Conservation (phyloP, 2,113 vertebrate species). For the Trachemys scripta region DNA sequence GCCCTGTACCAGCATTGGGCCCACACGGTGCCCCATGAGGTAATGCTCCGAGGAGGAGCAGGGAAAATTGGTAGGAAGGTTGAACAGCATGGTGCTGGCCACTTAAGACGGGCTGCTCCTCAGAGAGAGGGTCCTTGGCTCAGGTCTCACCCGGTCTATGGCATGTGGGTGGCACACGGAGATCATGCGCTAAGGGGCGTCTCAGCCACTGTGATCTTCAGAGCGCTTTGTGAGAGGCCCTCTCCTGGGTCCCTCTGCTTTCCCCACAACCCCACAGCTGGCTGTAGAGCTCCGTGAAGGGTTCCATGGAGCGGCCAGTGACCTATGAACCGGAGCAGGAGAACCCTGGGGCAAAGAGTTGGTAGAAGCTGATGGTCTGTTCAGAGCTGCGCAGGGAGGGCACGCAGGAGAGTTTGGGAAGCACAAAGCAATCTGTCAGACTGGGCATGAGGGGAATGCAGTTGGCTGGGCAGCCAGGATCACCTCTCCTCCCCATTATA, state of each 20-base stretch:
- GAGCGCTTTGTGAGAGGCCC: background rate
- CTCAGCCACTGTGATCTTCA: background rate
- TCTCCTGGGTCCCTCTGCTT: background rate
- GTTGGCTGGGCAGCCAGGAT: background rate
- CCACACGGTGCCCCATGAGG: fast-evolving
- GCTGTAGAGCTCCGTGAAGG: background rate
- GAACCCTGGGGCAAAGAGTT: background rate
- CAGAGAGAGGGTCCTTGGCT: background rate
- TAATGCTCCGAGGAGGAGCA: background rate
- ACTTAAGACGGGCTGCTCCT: background rate
- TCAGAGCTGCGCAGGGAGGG: background rate
- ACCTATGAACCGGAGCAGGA: background rate
- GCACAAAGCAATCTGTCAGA: background rate
- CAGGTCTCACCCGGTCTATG: background rate
- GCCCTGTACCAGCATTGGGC: fast-evolving
- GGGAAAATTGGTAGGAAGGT: background rate
- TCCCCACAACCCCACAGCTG: background rate
- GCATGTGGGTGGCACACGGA: background rate
- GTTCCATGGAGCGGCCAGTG: background rate
- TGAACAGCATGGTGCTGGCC: background rate
- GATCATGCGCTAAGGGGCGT: background rate
- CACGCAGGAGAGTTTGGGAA: background rate
- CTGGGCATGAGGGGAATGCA: background rate
- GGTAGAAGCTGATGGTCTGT: background rate
- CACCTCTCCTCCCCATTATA: background rate